These are phyloP conservation scores for Neolamprologus tretocephalus DNA, from an alignment of 2,113 vertebrate genomes.

Conservation along the genomic window DNA sequence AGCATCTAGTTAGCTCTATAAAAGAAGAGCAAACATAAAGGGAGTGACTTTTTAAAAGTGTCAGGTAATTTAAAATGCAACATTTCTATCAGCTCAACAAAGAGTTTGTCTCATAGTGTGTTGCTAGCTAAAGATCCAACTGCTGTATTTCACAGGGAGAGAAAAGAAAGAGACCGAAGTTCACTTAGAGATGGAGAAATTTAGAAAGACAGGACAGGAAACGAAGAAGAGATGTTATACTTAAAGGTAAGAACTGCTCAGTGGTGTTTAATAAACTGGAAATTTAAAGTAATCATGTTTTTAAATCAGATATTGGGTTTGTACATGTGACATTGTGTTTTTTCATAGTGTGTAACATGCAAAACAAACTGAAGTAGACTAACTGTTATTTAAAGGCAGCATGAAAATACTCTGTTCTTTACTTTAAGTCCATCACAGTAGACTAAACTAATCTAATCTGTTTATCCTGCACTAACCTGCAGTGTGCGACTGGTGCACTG, in stretches of 20 bases:
- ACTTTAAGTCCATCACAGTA: background rate
- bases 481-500: background rate
- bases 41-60: background rate
- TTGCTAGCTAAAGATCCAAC: background rate
- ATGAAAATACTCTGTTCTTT: background rate
- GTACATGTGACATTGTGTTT: background rate
- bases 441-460: background rate
- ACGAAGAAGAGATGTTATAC: background rate
- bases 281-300: fast-evolving
- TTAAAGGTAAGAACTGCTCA: background rate
- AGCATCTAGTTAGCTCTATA: background rate
- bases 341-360: background rate
- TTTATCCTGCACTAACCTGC: background rate
- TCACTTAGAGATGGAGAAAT: background rate
- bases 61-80: background rate
- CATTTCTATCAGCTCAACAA: background rate
- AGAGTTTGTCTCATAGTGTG: background rate
- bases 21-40: background rate
- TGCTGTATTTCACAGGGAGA: background rate
- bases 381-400: background rate
- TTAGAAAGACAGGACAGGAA: background rate
- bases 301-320: background rate
- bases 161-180: background rate
- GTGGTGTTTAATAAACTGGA: background rate
- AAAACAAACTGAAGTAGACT: background rate